Evolutionary conservation across 1,140 invertebrate genomes (phyloP), one percentile per base, ranked within the genome.

Genomic region (Euura lappo): DNA sequence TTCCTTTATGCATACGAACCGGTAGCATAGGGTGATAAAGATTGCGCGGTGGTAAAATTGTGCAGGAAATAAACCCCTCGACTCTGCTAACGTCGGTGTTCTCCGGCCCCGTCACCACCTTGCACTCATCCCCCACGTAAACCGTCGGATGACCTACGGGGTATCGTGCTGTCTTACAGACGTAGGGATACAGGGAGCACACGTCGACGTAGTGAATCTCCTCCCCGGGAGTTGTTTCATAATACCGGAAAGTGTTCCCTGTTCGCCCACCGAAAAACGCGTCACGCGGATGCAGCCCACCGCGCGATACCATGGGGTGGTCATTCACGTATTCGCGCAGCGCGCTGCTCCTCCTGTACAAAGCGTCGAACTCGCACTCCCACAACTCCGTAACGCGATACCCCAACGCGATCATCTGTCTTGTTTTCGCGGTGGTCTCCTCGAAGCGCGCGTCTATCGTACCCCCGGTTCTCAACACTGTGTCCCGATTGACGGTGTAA

Each of bases 161-260:
- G 73, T 81, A 86, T 70, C 76, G 74, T 4, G 77, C 79, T 3
- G 73, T 74, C 71, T 83, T 82, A 65, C 71, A 74, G 28, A 79
- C 70, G 10, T n/a, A 80, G 11, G 80, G 82, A 76, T 86, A 86
- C 10, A 85, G 75, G 44, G 77, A 80, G 51, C 77, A 79, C 45
- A 85, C 79, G 72, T 86, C 85, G 0, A 79, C 72, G 71, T 85
- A 86, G 69, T 77, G 74, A n/a, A 86, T 85, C 76, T 78, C 78
- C 76, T 86, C 83, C 44, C 70, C 72, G 10, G 72, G 71, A 7
- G 73, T 68, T 11, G 71, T 71, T 74, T 83, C 75, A 67, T 82
- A 76, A 46, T 77, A 76, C 8, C 82, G 70, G 6, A 78, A 74
- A n/a, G 77, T 79, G 44, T 80, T 82, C 0, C 28, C 28, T 0